These are phyloP conservation scores for Gorsachius goisagi DNA, from an alignment of 2,113 vertebrate genomes.

Conservation along the genomic window DNA sequence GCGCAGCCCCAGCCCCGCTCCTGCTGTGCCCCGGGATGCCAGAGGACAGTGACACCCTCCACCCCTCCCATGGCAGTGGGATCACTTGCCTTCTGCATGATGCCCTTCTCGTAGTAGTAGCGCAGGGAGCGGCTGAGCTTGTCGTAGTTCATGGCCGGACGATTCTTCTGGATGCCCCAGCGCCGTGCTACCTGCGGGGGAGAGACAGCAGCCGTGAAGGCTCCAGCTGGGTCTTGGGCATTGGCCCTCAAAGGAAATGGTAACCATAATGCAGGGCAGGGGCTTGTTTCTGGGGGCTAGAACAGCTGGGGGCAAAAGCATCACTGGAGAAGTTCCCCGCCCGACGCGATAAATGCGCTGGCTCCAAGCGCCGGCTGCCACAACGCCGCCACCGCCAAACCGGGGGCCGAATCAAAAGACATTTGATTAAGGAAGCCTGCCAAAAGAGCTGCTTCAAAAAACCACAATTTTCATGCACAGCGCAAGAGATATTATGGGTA, in stretches of 20 bases:
- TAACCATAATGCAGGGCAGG: rapidly evolving
- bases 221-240: not conserved
- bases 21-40: not conserved
- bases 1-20: rapidly evolving
- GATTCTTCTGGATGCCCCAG: slow-evolving; percentile 97
- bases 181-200: slow-evolving; percentile 87
- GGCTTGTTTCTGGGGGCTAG: not conserved
- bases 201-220: slow-evolving; percentile 3
- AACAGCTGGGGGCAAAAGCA: not conserved
- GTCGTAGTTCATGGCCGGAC: slow-evolving; percentile 98
- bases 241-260: not conserved
- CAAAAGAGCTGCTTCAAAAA: slow-evolving; percentile 66
- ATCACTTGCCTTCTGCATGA: slow-evolving; percentile 93
- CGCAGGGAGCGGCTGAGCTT: slow-evolving; percentile 96
- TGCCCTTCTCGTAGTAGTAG: slow-evolving; percentile 98
- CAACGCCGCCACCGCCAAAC: slow-evolving; percentile 28
- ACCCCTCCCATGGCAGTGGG: rapidly evolving
- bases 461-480: slow-evolving; percentile 68
- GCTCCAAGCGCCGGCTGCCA: slow-evolving; percentile 36
- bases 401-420: slow-evolving; percentile 65
- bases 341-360: not conserved
- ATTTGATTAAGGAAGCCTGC: slow-evolving; percentile 71
- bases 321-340: rapidly evolving
- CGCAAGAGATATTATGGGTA: slow-evolving; percentile 68
- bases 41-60: rapidly evolving